phyloP scores from a whole-genome alignment of 2,888 invertebrate species.

The Congeria kusceri region DNA sequence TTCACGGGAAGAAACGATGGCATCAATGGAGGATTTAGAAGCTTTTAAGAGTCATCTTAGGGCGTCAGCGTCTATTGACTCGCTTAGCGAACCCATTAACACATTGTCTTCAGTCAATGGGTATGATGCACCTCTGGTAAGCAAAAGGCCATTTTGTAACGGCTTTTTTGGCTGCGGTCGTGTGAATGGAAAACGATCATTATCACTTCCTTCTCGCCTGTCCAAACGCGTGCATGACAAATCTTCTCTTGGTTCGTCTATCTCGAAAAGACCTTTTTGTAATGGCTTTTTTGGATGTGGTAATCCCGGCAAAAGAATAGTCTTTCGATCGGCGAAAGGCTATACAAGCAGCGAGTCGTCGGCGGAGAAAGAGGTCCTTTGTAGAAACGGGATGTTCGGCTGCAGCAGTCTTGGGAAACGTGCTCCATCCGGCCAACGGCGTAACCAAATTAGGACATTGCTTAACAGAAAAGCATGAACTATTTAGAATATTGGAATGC shows the following conservation, averaged over 20 bases:
- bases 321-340: conserved; percentile 43
- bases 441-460: too few relatives aligned
- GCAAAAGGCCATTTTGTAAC: conserved; percentile 78
- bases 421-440: neutral
- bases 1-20: too few relatives aligned
- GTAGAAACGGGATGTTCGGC: conserved; percentile 55
- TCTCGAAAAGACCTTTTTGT: conserved; percentile 75
- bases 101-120: too few relatives aligned
- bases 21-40: too few relatives aligned
- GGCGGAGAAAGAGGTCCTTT: conserved; percentile 49
- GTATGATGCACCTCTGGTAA: conserved; percentile 24
- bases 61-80: too few relatives aligned
- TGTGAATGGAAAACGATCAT: conserved; percentile 59
- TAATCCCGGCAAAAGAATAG: conserved; percentile 63
- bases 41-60: too few relatives aligned
- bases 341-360: conserved; percentile 18
- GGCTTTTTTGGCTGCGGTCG: conserved; percentile 73
- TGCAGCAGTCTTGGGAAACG: conserved; percentile 53
- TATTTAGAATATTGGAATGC: too few relatives aligned
- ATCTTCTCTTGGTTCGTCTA: conserved; percentile 12
- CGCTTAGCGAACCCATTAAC: too few relatives aligned
- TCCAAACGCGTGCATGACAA: conserved; percentile 21
- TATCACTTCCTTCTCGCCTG: conserved; percentile 37
- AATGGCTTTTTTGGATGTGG: conserved; percentile 76
- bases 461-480: neutral